These are phyloP conservation scores for Caenorhabditis briggsae DNA, from an alignment of 1,140 invertebrate species.

Conservation along the genomic window DNA sequence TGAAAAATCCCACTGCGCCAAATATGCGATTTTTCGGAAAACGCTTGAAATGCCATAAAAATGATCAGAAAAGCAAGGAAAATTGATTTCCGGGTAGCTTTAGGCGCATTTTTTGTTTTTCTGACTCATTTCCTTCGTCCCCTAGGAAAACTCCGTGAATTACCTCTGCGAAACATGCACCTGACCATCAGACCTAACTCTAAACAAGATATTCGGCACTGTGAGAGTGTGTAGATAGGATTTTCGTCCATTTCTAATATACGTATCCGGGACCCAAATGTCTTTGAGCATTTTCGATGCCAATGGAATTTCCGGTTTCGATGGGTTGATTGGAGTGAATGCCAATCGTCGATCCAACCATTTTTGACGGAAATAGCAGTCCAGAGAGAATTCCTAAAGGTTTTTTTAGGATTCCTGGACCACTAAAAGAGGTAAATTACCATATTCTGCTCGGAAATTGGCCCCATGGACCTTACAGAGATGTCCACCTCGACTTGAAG, in stretches of 20 bases:
- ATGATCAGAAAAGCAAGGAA: not conserved
- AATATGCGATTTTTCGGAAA: not conserved
- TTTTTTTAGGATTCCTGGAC: constrained; percentile 79
- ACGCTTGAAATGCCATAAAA: no score
- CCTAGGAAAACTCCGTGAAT: no score
- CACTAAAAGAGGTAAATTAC: constrained; percentile 76
- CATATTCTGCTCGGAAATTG: constrained; percentile 81
- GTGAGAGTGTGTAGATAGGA: constrained; percentile 95
- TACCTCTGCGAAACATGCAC: constrained; percentile 79
- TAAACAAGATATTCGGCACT: constrained; percentile 90
- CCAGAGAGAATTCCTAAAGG: constrained; percentile 95
- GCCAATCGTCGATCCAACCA: constrained; percentile 93
- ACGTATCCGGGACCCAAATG: constrained; percentile 93
- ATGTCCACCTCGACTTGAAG: constrained; percentile 79
- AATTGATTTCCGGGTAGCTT: no score
- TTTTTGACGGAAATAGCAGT: constrained; percentile 98
- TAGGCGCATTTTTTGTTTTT: no score
- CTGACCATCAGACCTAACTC: constrained; percentile 81
- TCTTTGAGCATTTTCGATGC: constrained; percentile 91
- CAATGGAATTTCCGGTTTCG: constrained; percentile 81
- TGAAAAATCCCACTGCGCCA: not conserved
- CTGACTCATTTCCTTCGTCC: no score
- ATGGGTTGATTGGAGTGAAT: constrained; percentile 79
- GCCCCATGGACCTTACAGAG: constrained; percentile 81
- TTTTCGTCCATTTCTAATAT: constrained; percentile 92